Conservation (phyloP, 2,113 vertebrate species). For the Hippopotamus amphibius region DNA sequence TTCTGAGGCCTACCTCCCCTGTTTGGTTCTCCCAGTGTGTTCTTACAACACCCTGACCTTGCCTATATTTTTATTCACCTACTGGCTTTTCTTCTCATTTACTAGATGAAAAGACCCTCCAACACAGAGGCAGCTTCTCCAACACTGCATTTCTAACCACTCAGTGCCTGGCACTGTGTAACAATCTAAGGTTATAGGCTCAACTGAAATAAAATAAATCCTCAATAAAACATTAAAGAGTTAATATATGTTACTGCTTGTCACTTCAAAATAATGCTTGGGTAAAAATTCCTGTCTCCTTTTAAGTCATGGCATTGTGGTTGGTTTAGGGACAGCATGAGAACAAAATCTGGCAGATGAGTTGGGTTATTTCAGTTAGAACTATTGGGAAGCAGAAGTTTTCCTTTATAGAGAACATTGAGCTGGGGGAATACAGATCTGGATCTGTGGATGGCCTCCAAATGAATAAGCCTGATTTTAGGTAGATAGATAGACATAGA, state of each 20-base stretch:
- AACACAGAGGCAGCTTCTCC: background rate
- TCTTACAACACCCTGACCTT: background rate
- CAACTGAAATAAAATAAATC: background rate
- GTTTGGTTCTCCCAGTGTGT: accelerated
- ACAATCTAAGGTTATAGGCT: too few species aligned
- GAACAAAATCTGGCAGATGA: background rate
- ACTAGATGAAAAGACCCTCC: too few species aligned
- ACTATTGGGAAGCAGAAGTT: background rate
- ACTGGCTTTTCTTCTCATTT: background rate
- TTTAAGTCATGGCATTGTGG: background rate
- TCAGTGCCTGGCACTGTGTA: accelerated
- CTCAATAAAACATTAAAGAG: background rate
- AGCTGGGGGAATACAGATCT: background rate
- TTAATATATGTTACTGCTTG: background rate
- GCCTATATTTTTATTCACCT: background rate
- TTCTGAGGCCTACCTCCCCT: accelerated
- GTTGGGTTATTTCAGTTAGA: background rate
- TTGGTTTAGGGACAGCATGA: background rate
- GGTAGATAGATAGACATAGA: background rate
- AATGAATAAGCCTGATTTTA: background rate
- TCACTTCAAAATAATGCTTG: background rate
- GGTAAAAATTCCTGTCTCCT: background rate
- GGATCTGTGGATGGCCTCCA: background rate
- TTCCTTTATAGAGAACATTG: background rate
- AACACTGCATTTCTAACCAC: accelerated